phyloP scores from a whole-genome alignment of 2,113 vertebrate genomes.

The Semicossyphus pulcher region DNA sequence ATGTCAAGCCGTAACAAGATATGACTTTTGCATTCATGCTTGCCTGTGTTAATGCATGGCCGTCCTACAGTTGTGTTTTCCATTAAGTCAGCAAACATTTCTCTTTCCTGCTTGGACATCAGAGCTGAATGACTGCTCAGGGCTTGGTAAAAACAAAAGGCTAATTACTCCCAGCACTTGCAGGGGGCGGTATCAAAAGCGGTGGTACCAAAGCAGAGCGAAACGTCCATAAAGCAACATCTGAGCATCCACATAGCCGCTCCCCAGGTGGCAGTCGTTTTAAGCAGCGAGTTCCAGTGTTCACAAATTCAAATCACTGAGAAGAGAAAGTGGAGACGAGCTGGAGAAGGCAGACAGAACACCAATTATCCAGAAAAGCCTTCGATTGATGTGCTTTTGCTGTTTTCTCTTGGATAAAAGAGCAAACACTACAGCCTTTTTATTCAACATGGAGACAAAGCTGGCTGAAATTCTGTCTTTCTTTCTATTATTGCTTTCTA shows the following conservation, averaged over 20 bases:
- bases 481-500: background rate
- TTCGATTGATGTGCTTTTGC: background rate
- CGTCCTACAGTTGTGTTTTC: background rate
- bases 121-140: background rate
- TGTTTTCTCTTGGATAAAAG: background rate
- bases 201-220: background rate
- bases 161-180: slow-evolving; percentile 13
- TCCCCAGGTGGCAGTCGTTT: background rate
- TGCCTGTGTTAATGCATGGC: background rate
- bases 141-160: background rate
- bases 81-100: background rate
- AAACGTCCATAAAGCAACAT: background rate
- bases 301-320: background rate
- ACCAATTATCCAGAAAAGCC: background rate
- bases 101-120: background rate
- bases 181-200: background rate
- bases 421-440: background rate
- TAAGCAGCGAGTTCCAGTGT: background rate
- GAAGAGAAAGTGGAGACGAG: background rate
- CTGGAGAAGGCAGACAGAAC: background rate
- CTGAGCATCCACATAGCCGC: background rate
- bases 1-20: background rate
- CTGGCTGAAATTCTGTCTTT: background rate
- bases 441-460: background rate
- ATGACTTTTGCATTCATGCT: background rate